Base-by-base conservation (phyloP, 2,888 invertebrate genomes). In the Xanthostigma xanthostigma region DNA sequence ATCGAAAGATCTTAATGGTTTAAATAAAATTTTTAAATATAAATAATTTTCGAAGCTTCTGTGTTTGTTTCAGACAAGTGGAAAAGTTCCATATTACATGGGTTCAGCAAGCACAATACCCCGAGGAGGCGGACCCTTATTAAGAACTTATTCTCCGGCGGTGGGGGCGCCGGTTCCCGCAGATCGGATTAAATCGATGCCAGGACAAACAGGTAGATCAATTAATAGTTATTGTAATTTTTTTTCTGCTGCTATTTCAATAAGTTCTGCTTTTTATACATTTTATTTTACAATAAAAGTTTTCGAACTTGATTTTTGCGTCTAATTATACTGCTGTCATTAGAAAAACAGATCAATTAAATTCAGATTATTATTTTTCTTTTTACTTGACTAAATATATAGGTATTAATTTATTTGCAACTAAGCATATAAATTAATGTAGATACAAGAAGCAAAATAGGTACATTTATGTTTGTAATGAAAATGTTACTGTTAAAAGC, bases 31-130 rank as follows among this genome's bases (percentile, higher is more conserved):
- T 11, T 11, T 34, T 3, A 9, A 33, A 8, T 9, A 35, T 45
- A 13, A 44, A 44, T 36, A 6, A 10, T 11, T 36, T 38, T 17
- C 2, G 17, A 46, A 41, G 10, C 27, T 27, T 27, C 27, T 49
- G 41, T 50, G 50, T 49, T 53, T 49, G 36, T 64, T 67, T n/a
- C 67, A 76, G 75, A 70, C 71, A 55, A 70, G 70, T 57, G 62
- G 68, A 45, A 74, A 73, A 60, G 76, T 75, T 56, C 81, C 81
- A 4, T 84, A 84, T 62, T 84, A 84, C 66, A 81, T 84, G 69
- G 80, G 81, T 2, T 72, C 74, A 8, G 75, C 77, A 40, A 62
- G 69, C 1, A 83, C 83, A 9, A 65, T 84, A 48, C 84, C 84
- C 1, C 71, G 84, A 14, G 79, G 81, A 9, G 78, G 81, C 3